Conservation (phyloP, 2,888 invertebrate genomes). For the Chydorus sphaericus region DNA sequence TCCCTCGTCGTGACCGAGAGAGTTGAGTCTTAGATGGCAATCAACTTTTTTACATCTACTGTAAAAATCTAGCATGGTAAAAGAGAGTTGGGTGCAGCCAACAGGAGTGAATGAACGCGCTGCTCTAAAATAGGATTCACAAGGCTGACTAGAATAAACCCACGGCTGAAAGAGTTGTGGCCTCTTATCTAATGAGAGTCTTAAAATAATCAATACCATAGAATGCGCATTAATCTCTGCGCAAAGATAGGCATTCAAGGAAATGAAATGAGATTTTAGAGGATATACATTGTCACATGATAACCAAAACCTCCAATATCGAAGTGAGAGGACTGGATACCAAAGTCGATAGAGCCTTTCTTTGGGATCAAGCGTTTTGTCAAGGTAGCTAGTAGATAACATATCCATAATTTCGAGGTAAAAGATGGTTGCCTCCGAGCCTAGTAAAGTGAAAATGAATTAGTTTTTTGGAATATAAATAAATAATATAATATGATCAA, state of each 20-base stretch:
- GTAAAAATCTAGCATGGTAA: not conserved
- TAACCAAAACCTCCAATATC: not conserved
- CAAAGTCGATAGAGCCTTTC: not conserved
- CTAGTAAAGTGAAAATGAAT: no score
- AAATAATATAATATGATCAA: no score
- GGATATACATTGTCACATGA: not conserved
- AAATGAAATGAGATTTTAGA: not conserved
- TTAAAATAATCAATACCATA: not conserved
- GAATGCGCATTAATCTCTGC: constrained; percentile 9
- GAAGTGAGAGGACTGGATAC: not conserved
- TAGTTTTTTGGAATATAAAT: no score
- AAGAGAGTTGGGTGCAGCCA: constrained; percentile 7
- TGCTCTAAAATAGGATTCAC: constrained; percentile 3
- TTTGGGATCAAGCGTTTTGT: not conserved
- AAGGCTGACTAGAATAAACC: not conserved
- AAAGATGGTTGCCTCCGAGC: not conserved
- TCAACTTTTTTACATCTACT: constrained; percentile 7
- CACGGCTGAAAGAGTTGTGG: not conserved
- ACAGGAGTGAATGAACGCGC: not conserved
- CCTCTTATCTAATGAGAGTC: not conserved
- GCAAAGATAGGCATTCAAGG: constrained; percentile 6
- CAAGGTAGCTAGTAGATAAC: not conserved
- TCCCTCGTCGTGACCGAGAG: not conserved
- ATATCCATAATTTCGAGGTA: not conserved
- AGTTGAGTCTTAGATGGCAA: not conserved